Percentiles rank a stretch among this genome's conserved stretches.
Conservation (phyloP, 37 sponge, comb jelly and placozoan genomes). For the Ianthella basta region DNA sequence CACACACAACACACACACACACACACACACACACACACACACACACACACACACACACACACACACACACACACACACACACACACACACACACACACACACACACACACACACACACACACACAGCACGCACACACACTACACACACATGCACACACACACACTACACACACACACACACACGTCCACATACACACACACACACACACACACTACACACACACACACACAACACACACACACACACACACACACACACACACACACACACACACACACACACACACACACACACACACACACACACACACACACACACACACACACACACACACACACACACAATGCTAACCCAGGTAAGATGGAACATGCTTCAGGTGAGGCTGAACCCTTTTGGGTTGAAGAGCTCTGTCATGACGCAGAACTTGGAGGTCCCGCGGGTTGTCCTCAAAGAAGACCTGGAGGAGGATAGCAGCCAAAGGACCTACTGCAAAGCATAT, state of each 20-base stretch:
- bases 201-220: conserved; percentile 46
- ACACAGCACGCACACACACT: conserved; percentile 33
- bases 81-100: conserved; percentile 43
- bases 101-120: background rate
- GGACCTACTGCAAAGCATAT: too few relatives aligned
- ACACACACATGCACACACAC: background rate
- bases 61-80: background rate
- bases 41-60: conserved; percentile 1
- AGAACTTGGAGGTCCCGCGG: conserved; percentile 95
- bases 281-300: background rate
- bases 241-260: conserved; percentile 38
- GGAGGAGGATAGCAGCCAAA: background rate
- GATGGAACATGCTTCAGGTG: conserved; percentile 93
- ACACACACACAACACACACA: conserved; percentile 26
- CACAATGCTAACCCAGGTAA: conserved; percentile 78
- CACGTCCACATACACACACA: conserved; percentile 36
- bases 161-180: conserved; percentile 25
- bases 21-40: conserved; percentile 14
- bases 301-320: conserved; percentile 26
- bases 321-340: conserved; percentile 32
- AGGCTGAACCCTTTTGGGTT: conserved; percentile 74
- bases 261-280: conserved; percentile 4
- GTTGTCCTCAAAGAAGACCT: conserved; percentile 89
- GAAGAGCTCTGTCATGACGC: conserved; percentile 89
- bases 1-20: conserved; percentile 47